Conservation (phyloP, 2,113 vertebrate genomes). For the Siniperca chuatsi region DNA sequence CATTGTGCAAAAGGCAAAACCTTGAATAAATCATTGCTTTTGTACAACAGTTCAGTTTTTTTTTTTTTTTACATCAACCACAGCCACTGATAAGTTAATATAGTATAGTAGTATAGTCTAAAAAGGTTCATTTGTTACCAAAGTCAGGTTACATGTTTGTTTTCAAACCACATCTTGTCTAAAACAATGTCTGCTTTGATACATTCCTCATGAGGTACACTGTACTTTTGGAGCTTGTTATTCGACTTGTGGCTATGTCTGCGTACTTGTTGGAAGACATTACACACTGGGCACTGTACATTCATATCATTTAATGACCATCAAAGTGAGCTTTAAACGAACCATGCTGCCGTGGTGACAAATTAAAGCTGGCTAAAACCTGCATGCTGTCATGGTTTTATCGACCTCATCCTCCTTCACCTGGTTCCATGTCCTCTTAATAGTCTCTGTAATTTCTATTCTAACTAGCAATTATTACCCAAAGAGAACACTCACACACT, state of each 20-base stretch:
- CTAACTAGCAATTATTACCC: not conserved
- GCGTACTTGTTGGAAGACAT: not conserved
- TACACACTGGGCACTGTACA: not conserved
- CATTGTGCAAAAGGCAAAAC: not conserved
- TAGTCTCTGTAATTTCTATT: not conserved
- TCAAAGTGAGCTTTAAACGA: not conserved
- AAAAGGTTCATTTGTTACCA: not conserved
- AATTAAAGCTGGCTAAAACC: not conserved
- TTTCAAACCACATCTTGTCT: not conserved
- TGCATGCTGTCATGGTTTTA: not conserved
- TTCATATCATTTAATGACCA: not conserved
- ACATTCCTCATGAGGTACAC: not conserved
- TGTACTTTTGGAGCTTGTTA: not conserved
- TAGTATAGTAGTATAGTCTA: not conserved
- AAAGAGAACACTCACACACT: not conserved
- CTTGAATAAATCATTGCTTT: constrained; percentile 18
- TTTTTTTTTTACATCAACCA: not conserved
- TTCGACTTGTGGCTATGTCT: not conserved
- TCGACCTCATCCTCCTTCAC: not conserved
- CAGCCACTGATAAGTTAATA: not conserved
- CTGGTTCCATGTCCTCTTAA: not conserved
- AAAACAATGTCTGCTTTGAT: not conserved
- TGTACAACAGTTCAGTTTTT: not conserved
- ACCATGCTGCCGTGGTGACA: not conserved
- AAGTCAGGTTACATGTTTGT: not conserved